Conservation (phyloP, 2,888 invertebrate species). For the Drosophila vallismaia region DNA sequence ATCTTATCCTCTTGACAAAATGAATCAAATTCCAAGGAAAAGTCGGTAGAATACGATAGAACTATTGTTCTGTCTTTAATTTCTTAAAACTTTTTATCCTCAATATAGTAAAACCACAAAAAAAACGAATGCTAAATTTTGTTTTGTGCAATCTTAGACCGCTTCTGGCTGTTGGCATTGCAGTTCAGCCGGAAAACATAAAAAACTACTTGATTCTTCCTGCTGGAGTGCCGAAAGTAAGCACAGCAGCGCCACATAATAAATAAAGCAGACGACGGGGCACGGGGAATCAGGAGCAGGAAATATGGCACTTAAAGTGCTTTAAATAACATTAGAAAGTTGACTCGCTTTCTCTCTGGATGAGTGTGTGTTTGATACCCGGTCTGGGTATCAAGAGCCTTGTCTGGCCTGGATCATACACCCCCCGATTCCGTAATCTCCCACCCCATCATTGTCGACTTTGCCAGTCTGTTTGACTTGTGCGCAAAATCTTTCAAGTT, state of each 20-base stretch:
- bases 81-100: background rate
- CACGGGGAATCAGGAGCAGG: constrained; percentile 49
- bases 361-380: constrained; percentile 30
- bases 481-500: constrained; percentile 75
- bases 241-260: constrained; percentile 76
- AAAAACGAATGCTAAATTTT: background rate
- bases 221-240: constrained; percentile 75
- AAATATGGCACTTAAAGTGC: constrained; percentile 79
- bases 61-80: background rate
- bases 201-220: constrained; percentile 80
- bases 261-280: constrained; percentile 65
- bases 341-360: constrained; percentile 45
- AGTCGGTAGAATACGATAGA: too few species aligned
- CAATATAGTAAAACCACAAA: background rate
- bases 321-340: constrained; percentile 80
- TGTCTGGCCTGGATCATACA: constrained; percentile 17
- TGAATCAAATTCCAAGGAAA: background rate
- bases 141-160: constrained; percentile 38
- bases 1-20: background rate
- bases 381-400: constrained; percentile 19
- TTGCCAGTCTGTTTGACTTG: constrained; percentile 75
- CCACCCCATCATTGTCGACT: constrained; percentile 59
- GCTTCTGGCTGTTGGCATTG: constrained; percentile 73
- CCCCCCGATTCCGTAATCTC: constrained; percentile 4
- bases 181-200: constrained; percentile 80